phyloP scores from a whole-genome alignment of 2,888 invertebrate genomes.

The Hemaris fuciformis region DNA sequence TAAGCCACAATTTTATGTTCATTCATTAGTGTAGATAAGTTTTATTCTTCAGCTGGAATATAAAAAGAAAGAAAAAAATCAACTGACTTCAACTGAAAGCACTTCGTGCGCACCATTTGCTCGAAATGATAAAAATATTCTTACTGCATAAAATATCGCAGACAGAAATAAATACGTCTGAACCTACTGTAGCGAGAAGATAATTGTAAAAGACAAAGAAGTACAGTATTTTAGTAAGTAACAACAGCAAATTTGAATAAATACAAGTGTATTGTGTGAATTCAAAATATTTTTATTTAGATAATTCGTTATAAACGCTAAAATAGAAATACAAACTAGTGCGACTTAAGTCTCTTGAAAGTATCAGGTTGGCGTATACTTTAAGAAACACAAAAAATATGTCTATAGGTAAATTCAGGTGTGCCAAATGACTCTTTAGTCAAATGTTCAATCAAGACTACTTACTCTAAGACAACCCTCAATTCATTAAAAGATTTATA shows the following conservation, averaged over 20 bases:
- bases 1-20: background rate
- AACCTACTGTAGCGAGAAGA: background rate
- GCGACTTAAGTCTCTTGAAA: too few species aligned
- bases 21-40: background rate
- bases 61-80: background rate
- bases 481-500: too few species aligned
- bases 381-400: too few species aligned
- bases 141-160: slow-evolving; percentile 9
- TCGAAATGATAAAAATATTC: slow-evolving; percentile 1
- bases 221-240: background rate
- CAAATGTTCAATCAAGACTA: too few species aligned
- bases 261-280: too few species aligned
- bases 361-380: too few species aligned
- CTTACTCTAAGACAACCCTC: too few species aligned
- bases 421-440: too few species aligned
- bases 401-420: too few species aligned
- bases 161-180: slow-evolving; percentile 11
- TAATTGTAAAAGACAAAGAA: background rate
- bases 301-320: too few species aligned
- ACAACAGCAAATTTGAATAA: background rate
- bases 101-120: slow-evolving; percentile 1
- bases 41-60: background rate
- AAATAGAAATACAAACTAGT: too few species aligned
- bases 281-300: too few species aligned
- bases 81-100: background rate